Percentiles rank a stretch among this genome's conserved stretches.
These are phyloP conservation scores for Margaritifera margaritifera DNA, from an alignment of 2,888 invertebrate genomes.

Conservation along the genomic window DNA sequence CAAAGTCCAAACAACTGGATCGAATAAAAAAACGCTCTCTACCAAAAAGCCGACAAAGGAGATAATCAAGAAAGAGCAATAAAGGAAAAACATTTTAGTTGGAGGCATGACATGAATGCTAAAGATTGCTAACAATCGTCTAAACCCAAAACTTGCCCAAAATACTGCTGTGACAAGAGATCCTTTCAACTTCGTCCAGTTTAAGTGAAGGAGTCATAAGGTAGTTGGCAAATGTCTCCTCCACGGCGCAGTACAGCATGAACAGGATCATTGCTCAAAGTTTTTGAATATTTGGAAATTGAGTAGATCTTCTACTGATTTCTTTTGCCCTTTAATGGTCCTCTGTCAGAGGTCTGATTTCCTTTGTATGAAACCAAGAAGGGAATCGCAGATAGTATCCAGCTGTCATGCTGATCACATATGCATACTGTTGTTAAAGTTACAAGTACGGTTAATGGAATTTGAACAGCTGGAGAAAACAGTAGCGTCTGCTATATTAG, in stretches of 20 bases:
- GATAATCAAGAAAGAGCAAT: slow-evolving; percentile 28
- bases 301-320: slow-evolving; percentile 8
- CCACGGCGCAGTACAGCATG: slow-evolving; percentile 20
- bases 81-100: slow-evolving; percentile 63
- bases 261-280: slow-evolving; percentile 10
- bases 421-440: slow-evolving; percentile 1
- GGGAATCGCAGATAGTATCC: slow-evolving; percentile 6
- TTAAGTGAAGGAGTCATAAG: slow-evolving; percentile 43
- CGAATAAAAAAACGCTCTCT: slow-evolving; percentile 32
- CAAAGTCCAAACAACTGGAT: slow-evolving; percentile 56
- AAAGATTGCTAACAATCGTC: slow-evolving; percentile 65
- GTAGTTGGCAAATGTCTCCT: slow-evolving; percentile 28
- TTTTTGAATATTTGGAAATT: slow-evolving; percentile 7
- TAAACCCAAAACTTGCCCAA: slow-evolving; percentile 71
- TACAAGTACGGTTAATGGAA: no score
- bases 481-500: no score
- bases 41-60: slow-evolving; percentile 16
- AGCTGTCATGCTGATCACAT: slow-evolving; percentile 13
- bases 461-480: no score
- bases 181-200: slow-evolving; percentile 59
- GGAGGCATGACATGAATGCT: slow-evolving; percentile 65
- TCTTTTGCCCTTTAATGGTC: neutral
- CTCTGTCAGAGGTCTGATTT: neutral
- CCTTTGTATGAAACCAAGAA: slow-evolving; percentile 11
- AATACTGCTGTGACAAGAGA: slow-evolving; percentile 66